A percentile compares a stretch with the other conserved stretches of the same genome.
phyloP scores from a whole-genome alignment of 2,797 vertebrate species.

The Arrhamphus sclerolepis region DNA sequence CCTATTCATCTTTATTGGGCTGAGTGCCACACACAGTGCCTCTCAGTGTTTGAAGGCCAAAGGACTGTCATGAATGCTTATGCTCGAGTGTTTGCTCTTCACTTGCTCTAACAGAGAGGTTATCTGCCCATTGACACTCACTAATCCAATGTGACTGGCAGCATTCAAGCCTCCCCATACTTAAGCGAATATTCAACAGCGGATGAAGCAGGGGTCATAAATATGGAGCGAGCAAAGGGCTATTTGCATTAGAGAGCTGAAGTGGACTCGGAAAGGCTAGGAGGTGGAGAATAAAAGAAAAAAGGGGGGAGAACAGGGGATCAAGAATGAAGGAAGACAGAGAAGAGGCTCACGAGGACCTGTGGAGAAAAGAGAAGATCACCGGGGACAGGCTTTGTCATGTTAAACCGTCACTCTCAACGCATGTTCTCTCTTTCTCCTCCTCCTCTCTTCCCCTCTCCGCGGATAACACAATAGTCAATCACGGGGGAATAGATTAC shows the following conservation, averaged over 20 bases:
- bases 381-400: slow-evolving; percentile 77
- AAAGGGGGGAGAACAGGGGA: slow-evolving; percentile 52
- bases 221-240: slow-evolving; percentile 65
- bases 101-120: slow-evolving; percentile 75
- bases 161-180: slow-evolving; percentile 62
- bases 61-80: slow-evolving; percentile 62
- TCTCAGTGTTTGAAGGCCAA: slow-evolving; percentile 59
- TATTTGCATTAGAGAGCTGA: slow-evolving; percentile 75
- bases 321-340: slow-evolving; percentile 46
- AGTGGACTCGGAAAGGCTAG: slow-evolving; percentile 59
- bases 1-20: slow-evolving; percentile 57
- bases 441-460: slow-evolving; percentile 27
- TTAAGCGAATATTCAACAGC: slow-evolving; percentile 75
- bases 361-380: slow-evolving; percentile 59
- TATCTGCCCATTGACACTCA: slow-evolving; percentile 74
- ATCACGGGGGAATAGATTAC: slow-evolving; percentile 70
- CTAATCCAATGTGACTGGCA: slow-evolving; percentile 77
- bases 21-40: slow-evolving; percentile 61
- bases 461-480: slow-evolving; percentile 67
- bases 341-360: slow-evolving; percentile 64
- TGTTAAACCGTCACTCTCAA: slow-evolving; percentile 68
- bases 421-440: slow-evolving; percentile 50
- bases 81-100: slow-evolving; percentile 73
- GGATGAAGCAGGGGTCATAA: slow-evolving; percentile 71
- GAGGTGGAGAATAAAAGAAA: slow-evolving; percentile 27